Percentiles rank a stretch among this genome's conserved stretches.
phyloP scores from a whole-genome alignment of 23 tunicate genomes.

The Trididemnum clinides region DNA sequence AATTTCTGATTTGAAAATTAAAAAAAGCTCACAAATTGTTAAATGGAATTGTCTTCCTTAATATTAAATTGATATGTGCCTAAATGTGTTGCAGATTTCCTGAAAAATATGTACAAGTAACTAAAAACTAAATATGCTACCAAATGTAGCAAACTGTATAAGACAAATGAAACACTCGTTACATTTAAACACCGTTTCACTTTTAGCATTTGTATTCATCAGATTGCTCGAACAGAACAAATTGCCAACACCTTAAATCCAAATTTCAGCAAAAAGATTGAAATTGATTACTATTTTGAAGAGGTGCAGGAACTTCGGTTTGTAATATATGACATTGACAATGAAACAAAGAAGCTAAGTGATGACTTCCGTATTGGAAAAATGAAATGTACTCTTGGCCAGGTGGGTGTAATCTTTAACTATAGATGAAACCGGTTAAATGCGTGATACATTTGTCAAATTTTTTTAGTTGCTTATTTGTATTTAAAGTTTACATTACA shows the following conservation, averaged over 20 bases:
- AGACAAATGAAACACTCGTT: too few species aligned
- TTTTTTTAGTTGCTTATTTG: too few species aligned
- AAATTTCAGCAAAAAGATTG: constrained; percentile 55
- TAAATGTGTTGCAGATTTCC: too few species aligned
- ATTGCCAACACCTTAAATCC: constrained; percentile 67
- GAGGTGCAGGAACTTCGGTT: constrained; percentile 75
- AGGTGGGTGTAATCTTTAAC: constrained; percentile 54
- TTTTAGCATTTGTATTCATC: not conserved
- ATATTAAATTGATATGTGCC: too few species aligned
- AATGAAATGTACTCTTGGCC: constrained; percentile 74
- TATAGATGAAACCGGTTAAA: not conserved
- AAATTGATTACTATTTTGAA: constrained; percentile 84
- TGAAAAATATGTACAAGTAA: too few species aligned
- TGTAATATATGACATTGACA: constrained; percentile 81
- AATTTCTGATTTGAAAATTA: too few species aligned
- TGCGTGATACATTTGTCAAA: not conserved
- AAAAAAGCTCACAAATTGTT: too few species aligned
- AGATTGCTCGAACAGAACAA: constrained; percentile 85
- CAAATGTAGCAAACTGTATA: too few species aligned
- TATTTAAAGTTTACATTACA: too few species aligned
- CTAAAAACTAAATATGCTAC: too few species aligned
- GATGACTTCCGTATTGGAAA: constrained; percentile 90
- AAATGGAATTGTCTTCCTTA: too few species aligned
- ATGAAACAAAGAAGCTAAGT: constrained; percentile 44
- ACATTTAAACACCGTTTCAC: too few species aligned